phyloP scores from a whole-genome alignment of 2,113 vertebrate species.

The Accipiter virgatus region DNA sequence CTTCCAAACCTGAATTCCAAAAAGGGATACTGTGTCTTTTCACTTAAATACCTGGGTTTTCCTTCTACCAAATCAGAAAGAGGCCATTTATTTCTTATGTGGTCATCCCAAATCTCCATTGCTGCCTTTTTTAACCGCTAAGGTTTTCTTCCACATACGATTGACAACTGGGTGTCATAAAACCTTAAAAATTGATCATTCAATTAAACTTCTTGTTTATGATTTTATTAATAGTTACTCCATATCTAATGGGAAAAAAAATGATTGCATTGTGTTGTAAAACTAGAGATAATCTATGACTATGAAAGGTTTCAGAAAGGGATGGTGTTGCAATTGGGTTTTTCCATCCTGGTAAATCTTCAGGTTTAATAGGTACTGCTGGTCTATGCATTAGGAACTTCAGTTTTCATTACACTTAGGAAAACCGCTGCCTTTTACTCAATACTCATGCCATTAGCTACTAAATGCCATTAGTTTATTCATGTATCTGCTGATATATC shows the following conservation, averaged over 20 bases:
- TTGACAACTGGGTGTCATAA: neutral
- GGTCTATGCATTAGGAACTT: neutral
- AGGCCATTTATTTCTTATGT: neutral
- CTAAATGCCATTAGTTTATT: neutral
- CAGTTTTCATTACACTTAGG: neutral
- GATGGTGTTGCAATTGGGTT: neutral
- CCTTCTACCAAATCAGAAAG: neutral
- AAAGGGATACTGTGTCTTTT: neutral
- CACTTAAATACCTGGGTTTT: neutral
- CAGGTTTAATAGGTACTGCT: neutral
- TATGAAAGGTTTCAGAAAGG: neutral
- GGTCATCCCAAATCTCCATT: neutral
- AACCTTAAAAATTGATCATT: neutral
- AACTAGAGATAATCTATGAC: neutral
- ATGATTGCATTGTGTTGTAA: neutral
- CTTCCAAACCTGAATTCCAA: neutral
- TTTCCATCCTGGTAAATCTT: neutral
- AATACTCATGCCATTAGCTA: neutral
- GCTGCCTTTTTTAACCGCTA: neutral
- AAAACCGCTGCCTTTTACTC: neutral
- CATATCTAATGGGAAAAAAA: neutral
- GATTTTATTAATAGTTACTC: neutral
- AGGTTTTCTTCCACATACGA: neutral
- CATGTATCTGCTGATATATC: neutral
- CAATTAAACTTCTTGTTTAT: neutral